A percentile compares a stretch with the other conserved stretches of the same genome.
Evolutionary conservation across 2,113 vertebrate genomes (phyloP).

Genomic region (Pachypanchax playfairii): DNA sequence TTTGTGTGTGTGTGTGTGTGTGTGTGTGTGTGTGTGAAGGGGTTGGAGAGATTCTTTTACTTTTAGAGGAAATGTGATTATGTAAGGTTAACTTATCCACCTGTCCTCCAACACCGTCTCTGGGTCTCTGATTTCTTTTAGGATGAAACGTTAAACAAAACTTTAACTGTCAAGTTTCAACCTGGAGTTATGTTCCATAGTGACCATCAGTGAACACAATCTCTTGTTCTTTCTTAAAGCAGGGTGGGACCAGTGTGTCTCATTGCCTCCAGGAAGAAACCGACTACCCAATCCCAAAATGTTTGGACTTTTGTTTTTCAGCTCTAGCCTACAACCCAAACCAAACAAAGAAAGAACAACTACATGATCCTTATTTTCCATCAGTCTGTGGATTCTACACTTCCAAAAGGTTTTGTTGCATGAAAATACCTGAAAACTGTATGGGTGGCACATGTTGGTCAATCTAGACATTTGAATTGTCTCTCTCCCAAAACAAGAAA

Average conservation of each 20-base stretch:
- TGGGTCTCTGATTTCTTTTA: conserved; percentile 48
- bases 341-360: not conserved
- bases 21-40: no score
- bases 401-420: conserved; percentile 49
- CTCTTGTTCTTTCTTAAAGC: conserved; percentile 35
- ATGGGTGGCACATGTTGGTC: conserved; percentile 75
- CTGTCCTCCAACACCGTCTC: conserved; percentile 68
- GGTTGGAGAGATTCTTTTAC: conserved; percentile 46
- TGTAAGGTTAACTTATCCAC: conserved; percentile 75
- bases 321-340: conserved; percentile 10
- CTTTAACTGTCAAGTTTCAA: conserved; percentile 52
- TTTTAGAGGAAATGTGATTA: conserved; percentile 61
- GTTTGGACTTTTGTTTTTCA: conserved; percentile 14
- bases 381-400: conserved; percentile 5
- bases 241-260: conserved; percentile 36
- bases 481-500: conserved; percentile 41
- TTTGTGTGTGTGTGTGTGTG: conserved; percentile 27
- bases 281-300: conserved; percentile 51
- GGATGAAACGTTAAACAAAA: conserved; percentile 34
- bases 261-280: conserved; percentile 56
- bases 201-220: conserved; percentile 34
- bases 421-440: conserved; percentile 66
- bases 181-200: conserved; percentile 55
- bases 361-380: not conserved
- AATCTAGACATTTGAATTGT: conserved; percentile 72